Conservation (phyloP, 1,140 invertebrate species). For the Eurosta solidaginis region DNA sequence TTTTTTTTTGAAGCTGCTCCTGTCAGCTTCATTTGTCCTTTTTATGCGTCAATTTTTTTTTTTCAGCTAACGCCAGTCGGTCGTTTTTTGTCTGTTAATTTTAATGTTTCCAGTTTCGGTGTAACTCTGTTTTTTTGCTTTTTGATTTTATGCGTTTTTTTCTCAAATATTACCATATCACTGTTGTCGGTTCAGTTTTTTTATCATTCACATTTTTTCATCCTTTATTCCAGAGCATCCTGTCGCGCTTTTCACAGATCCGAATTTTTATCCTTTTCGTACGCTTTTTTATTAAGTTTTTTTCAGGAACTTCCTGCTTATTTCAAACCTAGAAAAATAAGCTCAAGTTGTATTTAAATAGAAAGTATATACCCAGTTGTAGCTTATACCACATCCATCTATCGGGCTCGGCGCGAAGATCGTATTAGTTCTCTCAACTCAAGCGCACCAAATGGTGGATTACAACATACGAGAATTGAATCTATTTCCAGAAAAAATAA, state of each 20-base stretch:
- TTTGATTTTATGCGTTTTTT: not conserved
- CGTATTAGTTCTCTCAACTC: too few species aligned
- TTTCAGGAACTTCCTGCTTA: not conserved
- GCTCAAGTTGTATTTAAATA: too few species aligned
- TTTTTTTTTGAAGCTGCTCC: not conserved
- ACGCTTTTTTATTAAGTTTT: not conserved
- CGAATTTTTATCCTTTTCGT: not conserved
- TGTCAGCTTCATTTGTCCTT: not conserved
- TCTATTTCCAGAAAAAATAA: too few species aligned
- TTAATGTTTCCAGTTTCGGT: not conserved
- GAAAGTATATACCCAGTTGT: too few species aligned
- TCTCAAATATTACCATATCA: not conserved
- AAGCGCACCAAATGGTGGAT: too few species aligned
- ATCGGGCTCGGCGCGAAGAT: too few species aligned
- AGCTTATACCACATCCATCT: too few species aligned
- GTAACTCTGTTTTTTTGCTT: not conserved
- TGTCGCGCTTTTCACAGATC: not conserved
- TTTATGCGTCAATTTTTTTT: not conserved
- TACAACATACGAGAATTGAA: too few species aligned
- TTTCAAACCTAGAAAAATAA: too few species aligned
- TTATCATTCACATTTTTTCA: not conserved
- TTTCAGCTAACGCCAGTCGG: not conserved
- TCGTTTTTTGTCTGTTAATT: conserved; percentile 5
- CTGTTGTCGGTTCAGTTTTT: not conserved
- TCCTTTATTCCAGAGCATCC: not conserved